Evolutionary conservation across 2,888 invertebrate genomes (phyloP).

Genomic region (Temnothorax ravouxi): DNA sequence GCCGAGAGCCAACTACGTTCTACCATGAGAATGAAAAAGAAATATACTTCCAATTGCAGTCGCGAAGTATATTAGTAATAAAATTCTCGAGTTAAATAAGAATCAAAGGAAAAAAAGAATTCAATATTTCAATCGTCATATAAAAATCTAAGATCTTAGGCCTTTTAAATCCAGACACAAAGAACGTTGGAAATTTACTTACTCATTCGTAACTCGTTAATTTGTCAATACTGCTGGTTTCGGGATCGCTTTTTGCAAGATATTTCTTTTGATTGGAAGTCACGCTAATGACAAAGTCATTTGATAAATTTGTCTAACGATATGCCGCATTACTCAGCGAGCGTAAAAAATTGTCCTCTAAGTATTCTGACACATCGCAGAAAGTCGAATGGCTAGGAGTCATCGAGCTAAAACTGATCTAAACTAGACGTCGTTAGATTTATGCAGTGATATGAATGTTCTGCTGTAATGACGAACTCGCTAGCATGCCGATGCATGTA

Average conservation of each 20-base stretch:
- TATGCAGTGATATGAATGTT: conserved; percentile 76
- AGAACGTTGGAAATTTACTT: conserved; percentile 13
- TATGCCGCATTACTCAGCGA: conserved; percentile 37
- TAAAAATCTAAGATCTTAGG: conserved; percentile 41
- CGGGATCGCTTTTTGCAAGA: conserved; percentile 23
- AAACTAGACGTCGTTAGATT: conserved; percentile 70
- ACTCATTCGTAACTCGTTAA: conserved; percentile 1
- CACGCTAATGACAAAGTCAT: conserved; percentile 62
- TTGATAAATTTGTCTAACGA: conserved; percentile 43
- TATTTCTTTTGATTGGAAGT: conserved; percentile 44
- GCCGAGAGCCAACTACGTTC: background rate
- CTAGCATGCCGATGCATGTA: conserved; percentile 63
- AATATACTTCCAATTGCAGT: background rate
- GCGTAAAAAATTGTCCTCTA: conserved; percentile 45
- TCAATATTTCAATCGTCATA: background rate
- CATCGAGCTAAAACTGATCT: conserved; percentile 66
- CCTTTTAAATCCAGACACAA: conserved; percentile 41
- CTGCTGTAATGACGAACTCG: conserved; percentile 62
- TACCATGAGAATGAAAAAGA: background rate
- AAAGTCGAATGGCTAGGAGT: conserved; percentile 60
- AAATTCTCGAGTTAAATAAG: background rate
- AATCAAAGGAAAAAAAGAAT: background rate
- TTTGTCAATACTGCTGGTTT: conserved; percentile 11
- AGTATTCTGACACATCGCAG: conserved; percentile 58
- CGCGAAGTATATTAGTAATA: background rate